Evolutionary conservation across 2,888 invertebrate species (phyloP), one percentile per base, ranked within the genome.

Genomic region (Hypomecis punctinalis): DNA sequence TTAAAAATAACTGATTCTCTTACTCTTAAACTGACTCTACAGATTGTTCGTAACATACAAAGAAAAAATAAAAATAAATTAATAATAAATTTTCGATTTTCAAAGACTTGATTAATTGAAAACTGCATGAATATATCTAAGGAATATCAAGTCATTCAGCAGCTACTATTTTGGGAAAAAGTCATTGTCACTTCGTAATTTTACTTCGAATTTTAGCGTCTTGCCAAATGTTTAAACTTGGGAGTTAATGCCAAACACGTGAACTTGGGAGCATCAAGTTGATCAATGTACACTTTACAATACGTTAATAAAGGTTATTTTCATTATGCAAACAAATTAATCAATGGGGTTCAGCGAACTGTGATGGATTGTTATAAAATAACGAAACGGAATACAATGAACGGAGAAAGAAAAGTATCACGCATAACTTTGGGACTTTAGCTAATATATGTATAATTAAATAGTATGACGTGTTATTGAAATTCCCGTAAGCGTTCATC

Each of bases 171-270:
- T 52, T 39, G 13, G 51, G 13, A 5, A 52, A 23, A 40, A 52
- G 51, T 52, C 40, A 51, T 51, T 51, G 52, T 52, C 40, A 52
- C 10, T 40, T 5, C 40, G 40, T 52, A 33, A 40, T 42, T 52
- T 52, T 33, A 13, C 37, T 37, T 39, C n/a, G 23, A 52, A 66
- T 40, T 52, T 51, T 52, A 23, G 10, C 23, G 33, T 52, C 43
- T 54, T 45, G 43, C 35, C 54, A 36, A 43, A 13, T 45, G 43
- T 45, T 35, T 36, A 40, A 42, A 36, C 36, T 45, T 54, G 54
- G 36, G 45, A 46, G 45, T 55, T 39, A 46, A 13, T 55, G 55
- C 55, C 46, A 55, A 55, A 46, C 37, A 55, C 46, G 55, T 55
- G 55, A 46, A 55, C 55, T 55, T 55, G 55, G 37, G 55, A 55